Base-by-base conservation (phyloP, 2,113 vertebrate genomes). In the Girardinichthys multiradiatus region DNA sequence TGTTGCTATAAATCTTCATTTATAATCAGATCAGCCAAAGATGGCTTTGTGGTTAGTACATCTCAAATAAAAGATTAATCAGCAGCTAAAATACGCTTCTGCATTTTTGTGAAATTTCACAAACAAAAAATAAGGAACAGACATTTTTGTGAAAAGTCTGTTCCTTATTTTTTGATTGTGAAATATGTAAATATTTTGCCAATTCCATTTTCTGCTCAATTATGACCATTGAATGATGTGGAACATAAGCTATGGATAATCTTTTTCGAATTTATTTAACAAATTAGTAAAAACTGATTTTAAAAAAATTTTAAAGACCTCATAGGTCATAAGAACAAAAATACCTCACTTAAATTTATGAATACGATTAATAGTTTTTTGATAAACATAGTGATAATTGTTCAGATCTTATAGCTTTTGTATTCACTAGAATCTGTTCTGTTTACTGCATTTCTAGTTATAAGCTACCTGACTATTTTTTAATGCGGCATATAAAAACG, bases 391-490 rank as follows among this genome's bases (percentile, higher is more conserved):
- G n/a, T n/a, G n/a, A 4, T 48, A 15, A 48, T 19, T 19, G 17
- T 2, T 19, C 19, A 7, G 45, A 19, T 31, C 14, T 42, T 8
- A 66, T 0, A 21, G 1, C 0, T 70, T 65, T 42, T 70, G 0
- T 31, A 29, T 45, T 24, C 0, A 48, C 13, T 13, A 0, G 4
- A 2, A 2, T 19, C 27, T 17, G 0, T 3, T 27, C 27, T 19
- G 6, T 76, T 31, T 35, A 35, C 35, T 35, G 35, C 10, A n/a
- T 72, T 21, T 65, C 24, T 54, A 10, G 3, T 45, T 64, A 28
- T 14, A 1, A 60, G 4, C 0, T 0, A 26, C 0, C 0, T 2
- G 9, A 9, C 30, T 13, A 0, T 29, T 15, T 48, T 76, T 65
- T 42, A 0, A 45, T 61, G 8, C 0, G 9, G 1, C 1, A 17